Base-by-base conservation (phyloP, 2,888 invertebrate genomes). In the Seladonia tumulorum region DNA sequence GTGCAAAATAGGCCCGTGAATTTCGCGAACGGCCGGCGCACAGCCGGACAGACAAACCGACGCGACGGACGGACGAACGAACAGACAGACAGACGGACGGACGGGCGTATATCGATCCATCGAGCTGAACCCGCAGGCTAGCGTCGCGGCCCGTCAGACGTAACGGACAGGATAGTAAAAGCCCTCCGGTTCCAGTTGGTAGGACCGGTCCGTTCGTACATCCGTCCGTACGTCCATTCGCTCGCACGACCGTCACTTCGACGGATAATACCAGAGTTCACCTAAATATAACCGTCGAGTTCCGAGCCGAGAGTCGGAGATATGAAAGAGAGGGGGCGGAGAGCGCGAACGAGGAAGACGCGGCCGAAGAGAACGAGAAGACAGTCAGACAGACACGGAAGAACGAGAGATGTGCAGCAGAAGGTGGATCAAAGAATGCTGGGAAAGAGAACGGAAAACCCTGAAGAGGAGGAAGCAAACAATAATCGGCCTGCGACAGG, bases 221-320 rank as follows among this genome's bases (percentile, higher is more conserved):
- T 87, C 86, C 87, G 88, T 88, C 81, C 89, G 89, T 89, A 85
- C 88, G 88, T 92, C 89, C 90, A 89, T 91, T 88, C 88, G 86
- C 78, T 83, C 87, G 89, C 89, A 86, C 88, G 89, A 92, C 90
- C 91, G 92, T 92, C 91, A 88, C 88, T 87, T 87, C 87, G 89
- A 89, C 90, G 90, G 90, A 92, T 93, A 92, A 93, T 93, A 88
- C 90, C 91, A 91, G 91, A 92, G 91, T 93, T 93, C 92, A 93
- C 90, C 92, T 92, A 93, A 93, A 93, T 93, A 93, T 92, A 93
- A 92, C 91, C 86, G 87, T 82, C 76, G 68, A 83, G 77, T 82
- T 82, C 82, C 63, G 82, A 79, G 73, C n/a, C 68, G 68, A 81
- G 68, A 70, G 16, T 68, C 76, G 39, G 74, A 35, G 25, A 66